phyloP scores from a whole-genome alignment of 2,888 invertebrate species.

The Fissipunctia ypsillon region DNA sequence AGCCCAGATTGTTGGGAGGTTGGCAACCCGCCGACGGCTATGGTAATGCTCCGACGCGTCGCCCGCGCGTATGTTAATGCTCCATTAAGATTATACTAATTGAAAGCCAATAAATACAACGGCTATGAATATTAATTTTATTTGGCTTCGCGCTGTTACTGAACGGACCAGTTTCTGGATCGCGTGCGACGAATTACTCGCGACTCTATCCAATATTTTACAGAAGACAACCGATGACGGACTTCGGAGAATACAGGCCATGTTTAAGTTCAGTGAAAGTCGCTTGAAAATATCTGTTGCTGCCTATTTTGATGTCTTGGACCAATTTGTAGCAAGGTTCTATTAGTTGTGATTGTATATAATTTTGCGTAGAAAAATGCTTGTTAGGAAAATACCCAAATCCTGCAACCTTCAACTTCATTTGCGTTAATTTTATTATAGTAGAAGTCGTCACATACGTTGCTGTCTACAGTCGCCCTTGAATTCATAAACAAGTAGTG shows the following conservation, averaged over 20 bases:
- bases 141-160: slow-evolving; percentile 83
- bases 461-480: neutral
- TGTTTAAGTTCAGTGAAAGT: slow-evolving; percentile 54
- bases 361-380: neutral
- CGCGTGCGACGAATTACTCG: slow-evolving; percentile 80
- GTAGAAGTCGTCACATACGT: neutral
- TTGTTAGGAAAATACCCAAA: slow-evolving; percentile 19
- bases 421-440: neutral
- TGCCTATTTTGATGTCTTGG: slow-evolving; percentile 16
- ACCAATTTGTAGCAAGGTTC: neutral
- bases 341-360: neutral
- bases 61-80: slow-evolving; percentile 89
- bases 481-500: slow-evolving; percentile 14
- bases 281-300: slow-evolving; percentile 16
- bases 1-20: slow-evolving; percentile 24
- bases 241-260: slow-evolving; percentile 34
- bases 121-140: slow-evolving; percentile 91
- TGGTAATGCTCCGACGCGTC: slow-evolving; percentile 83
- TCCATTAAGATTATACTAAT: slow-evolving; percentile 91
- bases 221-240: slow-evolving; percentile 47
- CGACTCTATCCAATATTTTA: slow-evolving; percentile 64
- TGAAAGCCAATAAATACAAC: slow-evolving; percentile 91
- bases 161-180: slow-evolving; percentile 74
- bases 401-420: neutral
- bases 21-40: slow-evolving; percentile 80